Percentiles rank a stretch among this genome's conserved stretches.
phyloP scores from a whole-genome alignment of 2,888 invertebrate genomes.

The Yponomeuta evonymella region DNA sequence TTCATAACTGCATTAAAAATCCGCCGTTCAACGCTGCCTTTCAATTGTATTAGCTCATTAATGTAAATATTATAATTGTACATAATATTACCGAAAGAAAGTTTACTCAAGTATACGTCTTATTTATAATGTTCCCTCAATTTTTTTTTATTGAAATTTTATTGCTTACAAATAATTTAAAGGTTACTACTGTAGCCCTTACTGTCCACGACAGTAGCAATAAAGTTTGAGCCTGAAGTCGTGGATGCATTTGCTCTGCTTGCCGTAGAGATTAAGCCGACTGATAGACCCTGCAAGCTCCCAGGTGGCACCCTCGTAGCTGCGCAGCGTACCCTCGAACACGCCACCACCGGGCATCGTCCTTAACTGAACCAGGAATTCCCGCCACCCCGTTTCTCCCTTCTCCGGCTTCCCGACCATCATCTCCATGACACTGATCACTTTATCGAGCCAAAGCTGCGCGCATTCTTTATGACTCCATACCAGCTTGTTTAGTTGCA shows the following conservation, averaged over 20 bases:
- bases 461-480: constrained; percentile 79
- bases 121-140: no score
- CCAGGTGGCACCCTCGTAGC: constrained; percentile 40
- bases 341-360: constrained; percentile 81
- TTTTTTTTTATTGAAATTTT: no score
- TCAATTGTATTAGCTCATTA: no score
- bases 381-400: constrained; percentile 61
- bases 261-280: constrained; percentile 85
- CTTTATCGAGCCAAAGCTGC: constrained; percentile 74
- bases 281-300: constrained; percentile 83
- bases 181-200: no score
- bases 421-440: constrained; percentile 81
- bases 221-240: constrained; percentile 85
- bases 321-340: constrained; percentile 86
- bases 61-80: no score
- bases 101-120: no score
- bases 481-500: constrained; percentile 79
- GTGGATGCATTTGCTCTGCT: constrained; percentile 85
- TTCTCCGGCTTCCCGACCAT: constrained; percentile 39
- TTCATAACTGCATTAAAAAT: no score
- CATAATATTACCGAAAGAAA: no score
- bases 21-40: no score
- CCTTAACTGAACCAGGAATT: constrained; percentile 79
- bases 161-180: no score
- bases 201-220: constrained; percentile 78